These are phyloP conservation scores for Gryon sp. DNA, from an alignment of 1,140 invertebrate species.

Conservation along the genomic window DNA sequence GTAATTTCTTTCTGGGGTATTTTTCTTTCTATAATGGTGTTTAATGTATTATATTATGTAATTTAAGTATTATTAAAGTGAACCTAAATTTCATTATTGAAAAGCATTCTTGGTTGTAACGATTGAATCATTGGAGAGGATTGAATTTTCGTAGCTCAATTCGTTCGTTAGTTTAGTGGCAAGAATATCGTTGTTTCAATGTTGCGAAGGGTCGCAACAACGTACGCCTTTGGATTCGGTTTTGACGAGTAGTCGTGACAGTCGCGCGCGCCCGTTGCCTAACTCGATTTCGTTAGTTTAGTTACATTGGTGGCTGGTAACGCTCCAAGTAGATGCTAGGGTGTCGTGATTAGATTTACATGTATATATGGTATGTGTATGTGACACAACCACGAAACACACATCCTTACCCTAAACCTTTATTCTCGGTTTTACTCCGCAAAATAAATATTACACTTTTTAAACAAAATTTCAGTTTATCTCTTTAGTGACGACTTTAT, in stretches of 20 bases:
- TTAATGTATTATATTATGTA: too few relatives aligned
- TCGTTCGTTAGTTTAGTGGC: conserved; percentile 50
- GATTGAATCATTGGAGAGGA: not conserved
- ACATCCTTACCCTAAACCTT: conserved; percentile 55
- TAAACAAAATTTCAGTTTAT: not conserved
- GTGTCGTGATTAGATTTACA: conserved; percentile 76
- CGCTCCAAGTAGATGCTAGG: conserved; percentile 69
- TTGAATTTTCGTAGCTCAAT: conserved; percentile 23
- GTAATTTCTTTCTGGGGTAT: too few relatives aligned
- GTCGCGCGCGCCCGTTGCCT: conserved; percentile 69
- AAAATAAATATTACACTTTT: conserved; percentile 59
- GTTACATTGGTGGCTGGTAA: conserved; percentile 76
- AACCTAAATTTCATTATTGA: not conserved
- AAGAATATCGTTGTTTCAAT: conserved; percentile 50
- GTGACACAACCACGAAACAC: conserved; percentile 24
- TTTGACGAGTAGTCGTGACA: conserved; percentile 71
- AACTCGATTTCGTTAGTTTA: conserved; percentile 77
- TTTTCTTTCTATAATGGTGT: too few relatives aligned
- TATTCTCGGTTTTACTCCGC: conserved; percentile 54
- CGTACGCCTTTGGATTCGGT: conserved; percentile 66
- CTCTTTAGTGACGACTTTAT: too few relatives aligned
- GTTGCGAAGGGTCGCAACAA: conserved; percentile 53
- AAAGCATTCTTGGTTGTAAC: conserved; percentile 14
- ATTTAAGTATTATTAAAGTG: too few relatives aligned
- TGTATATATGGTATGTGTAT: conserved; percentile 73